Base-by-base conservation (phyloP, 2,113 vertebrate species). In the Telmatochromis brachygnathus region DNA sequence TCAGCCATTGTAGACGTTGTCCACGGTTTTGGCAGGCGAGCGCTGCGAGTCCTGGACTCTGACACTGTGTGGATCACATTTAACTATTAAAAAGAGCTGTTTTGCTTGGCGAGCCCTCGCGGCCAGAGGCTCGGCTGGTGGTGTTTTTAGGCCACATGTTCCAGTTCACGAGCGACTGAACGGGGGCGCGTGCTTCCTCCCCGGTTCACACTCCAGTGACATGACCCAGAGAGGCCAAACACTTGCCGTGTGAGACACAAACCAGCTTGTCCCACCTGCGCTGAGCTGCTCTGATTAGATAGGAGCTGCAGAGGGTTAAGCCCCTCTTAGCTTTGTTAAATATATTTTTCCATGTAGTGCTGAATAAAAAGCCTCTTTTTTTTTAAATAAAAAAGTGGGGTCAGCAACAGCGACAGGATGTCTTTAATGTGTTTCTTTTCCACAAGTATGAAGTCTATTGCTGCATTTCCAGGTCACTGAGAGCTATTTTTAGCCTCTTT, bases 251-350 rank as follows among this genome's bases (percentile, higher is more conserved):
- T 92, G 92, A 94, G 92, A 93, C 88, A 83, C 87, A 90, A 87
- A 91, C 62, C 91, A 89, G 92, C 87, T 26, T 84, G 92, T 89
- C 88, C 92, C 93, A 94, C 94, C 94, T 96, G 94, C 7, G 33
- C 91, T 79, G 75, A 85, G 86, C 89, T 51, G 56, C 70, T 53
- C 90, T 93, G 94, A 96, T 95, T 94, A 95, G 95, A 95, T 94
- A 94, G 87, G 75, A 84, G 79, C 83, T 45, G 81, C 62, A 84
- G 80, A 53, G 84, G 84, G 87, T 88, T 85, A 35, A 86, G 81
- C 33, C 86, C 58, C 54, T 87, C 23, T 82, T n/a, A 75, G 56
- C 81, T 8, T 89, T 37, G 6, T 70, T 0, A 26, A 37, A 30
- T n/a, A 33, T 51, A 45, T 51, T 83, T 82, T 81, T 77, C 77